These are phyloP conservation scores for Petrolisthes manimaculis DNA, from an alignment of 2,888 invertebrate species.

Conservation along the genomic window DNA sequence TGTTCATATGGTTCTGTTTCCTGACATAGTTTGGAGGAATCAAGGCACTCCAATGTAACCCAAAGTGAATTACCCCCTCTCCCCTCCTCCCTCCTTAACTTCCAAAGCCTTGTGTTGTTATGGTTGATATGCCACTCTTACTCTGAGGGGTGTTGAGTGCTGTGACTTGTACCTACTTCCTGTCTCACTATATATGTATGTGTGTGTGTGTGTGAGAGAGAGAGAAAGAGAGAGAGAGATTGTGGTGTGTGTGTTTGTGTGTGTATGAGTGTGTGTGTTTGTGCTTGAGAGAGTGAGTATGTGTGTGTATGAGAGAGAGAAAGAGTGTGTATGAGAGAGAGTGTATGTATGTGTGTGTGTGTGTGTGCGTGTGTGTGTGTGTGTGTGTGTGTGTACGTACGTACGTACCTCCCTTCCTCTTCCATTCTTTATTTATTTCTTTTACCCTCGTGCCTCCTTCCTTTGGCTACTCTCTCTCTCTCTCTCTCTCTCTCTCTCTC, in stretches of 20 bases:
- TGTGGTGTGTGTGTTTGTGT: too few species aligned
- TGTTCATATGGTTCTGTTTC: too few species aligned
- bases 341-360: constrained; percentile 18
- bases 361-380: not conserved
- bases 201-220: constrained; percentile 16
- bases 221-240: constrained; percentile 34
- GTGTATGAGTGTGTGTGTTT: not conserved
- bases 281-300: not conserved
- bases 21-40: too few species aligned
- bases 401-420: not conserved
- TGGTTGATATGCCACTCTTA: too few species aligned
- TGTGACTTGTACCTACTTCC: too few species aligned
- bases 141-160: too few species aligned
- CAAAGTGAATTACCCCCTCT: too few species aligned
- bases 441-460: not conserved
- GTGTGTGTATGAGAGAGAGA: constrained; percentile 6
- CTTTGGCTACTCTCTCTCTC: constrained; percentile 18
- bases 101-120: too few species aligned
- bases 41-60: too few species aligned
- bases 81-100: not conserved
- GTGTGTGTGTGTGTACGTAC: not conserved
- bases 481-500: constrained; percentile 25
- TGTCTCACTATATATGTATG: not conserved
- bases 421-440: constrained; percentile 10
- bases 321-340: not conserved